Evolutionary conservation across 2,113 vertebrate species (phyloP).

Genomic region (Brachyhypopomus gauderio): DNA sequence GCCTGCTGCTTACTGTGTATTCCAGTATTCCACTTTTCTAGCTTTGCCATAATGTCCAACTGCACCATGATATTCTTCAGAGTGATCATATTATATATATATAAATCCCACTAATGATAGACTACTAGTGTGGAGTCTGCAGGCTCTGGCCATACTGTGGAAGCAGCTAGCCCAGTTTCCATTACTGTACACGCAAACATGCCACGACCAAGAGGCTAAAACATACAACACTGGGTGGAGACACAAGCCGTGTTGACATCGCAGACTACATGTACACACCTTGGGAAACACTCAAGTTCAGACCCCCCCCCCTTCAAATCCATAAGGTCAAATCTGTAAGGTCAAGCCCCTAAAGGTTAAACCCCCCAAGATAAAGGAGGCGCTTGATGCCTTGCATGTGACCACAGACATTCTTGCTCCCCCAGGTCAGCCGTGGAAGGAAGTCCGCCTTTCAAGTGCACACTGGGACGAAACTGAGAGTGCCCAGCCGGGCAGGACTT

Average conservation of each 20-base stretch:
- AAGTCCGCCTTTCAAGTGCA: too few species aligned
- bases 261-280: neutral
- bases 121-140: neutral
- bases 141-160: neutral
- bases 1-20: slow-evolving; percentile 52
- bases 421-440: too few species aligned
- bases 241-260: neutral
- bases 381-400: too few species aligned
- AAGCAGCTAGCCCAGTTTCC: neutral
- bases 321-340: too few species aligned
- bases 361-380: too few species aligned
- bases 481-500: too few species aligned
- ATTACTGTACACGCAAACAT: neutral
- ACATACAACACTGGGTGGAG: neutral
- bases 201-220: neutral
- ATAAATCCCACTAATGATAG: slow-evolving; percentile 13
- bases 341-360: too few species aligned
- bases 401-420: too few species aligned
- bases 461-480: too few species aligned
- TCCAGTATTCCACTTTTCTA: slow-evolving; percentile 52
- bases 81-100: neutral
- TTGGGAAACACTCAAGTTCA: neutral
- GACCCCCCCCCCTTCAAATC: too few species aligned
- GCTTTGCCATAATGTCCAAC: slow-evolving; percentile 61
- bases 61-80: slow-evolving; percentile 26